phyloP scores from a whole-genome alignment of 2,888 invertebrate species.

The Thymelicus lineola region DNA sequence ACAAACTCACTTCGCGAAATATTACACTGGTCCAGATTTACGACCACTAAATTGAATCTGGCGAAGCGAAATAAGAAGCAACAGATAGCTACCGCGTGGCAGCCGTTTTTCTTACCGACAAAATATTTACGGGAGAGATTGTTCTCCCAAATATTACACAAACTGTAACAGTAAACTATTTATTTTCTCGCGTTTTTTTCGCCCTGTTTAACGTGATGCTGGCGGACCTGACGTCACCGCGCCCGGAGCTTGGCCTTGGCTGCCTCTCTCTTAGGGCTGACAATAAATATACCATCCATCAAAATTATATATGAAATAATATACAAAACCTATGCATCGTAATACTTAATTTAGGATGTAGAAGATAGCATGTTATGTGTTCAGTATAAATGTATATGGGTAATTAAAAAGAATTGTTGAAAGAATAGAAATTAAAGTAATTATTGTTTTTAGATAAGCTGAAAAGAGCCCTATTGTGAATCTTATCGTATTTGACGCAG shows the following conservation, averaged over 20 bases:
- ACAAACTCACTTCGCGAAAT: background rate
- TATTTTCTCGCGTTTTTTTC: background rate
- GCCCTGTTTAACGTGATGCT: background rate
- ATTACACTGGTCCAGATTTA: background rate
- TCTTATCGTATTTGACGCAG: no score
- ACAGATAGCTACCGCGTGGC: background rate
- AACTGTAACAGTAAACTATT: background rate
- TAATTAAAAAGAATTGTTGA: no score
- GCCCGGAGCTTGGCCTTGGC: background rate
- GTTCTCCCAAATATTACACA: background rate
- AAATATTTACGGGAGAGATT: background rate
- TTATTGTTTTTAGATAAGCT: no score
- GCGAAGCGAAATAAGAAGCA: constrained; percentile 5
- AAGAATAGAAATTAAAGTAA: no score
- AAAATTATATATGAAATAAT: no score
- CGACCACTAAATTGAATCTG: background rate
- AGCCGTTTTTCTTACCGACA: background rate
- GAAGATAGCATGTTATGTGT: no score
- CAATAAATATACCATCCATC: no score
- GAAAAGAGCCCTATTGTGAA: no score
- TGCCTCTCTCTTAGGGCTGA: background rate
- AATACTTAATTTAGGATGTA: no score
- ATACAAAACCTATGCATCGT: no score
- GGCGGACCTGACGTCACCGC: constrained; percentile 1
- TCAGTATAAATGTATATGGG: no score